Percentiles rank a stretch among this genome's conserved stretches.
These are phyloP conservation scores for Cladorhizidae sp. DNA, from an alignment of 37 sponge, comb jelly and placozoan species.

Conservation along the genomic window DNA sequence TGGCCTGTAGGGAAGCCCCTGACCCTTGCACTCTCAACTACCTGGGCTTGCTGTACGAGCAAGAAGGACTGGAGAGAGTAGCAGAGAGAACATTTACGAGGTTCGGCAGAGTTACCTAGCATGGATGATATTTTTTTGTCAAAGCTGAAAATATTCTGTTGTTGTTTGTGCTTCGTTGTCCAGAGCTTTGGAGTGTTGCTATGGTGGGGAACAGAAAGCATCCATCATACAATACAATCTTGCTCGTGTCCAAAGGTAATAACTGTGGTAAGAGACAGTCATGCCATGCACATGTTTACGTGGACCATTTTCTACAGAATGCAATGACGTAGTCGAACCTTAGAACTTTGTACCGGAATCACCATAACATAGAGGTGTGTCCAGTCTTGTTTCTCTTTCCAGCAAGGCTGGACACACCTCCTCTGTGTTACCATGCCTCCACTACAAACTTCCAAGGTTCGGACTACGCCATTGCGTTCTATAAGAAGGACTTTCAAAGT, in stretches of 20 bases:
- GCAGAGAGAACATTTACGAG: conserved; percentile 36
- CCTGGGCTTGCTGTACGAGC: conserved; percentile 75
- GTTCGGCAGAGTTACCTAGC: conserved; percentile 4
- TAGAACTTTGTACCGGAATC: too few species aligned
- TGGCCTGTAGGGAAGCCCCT: conserved; percentile 14
- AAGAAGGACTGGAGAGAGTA: conserved; percentile 41
- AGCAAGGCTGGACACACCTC: too few species aligned
- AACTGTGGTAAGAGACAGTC: not conserved
- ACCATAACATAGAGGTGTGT: too few species aligned
- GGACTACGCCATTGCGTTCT: too few species aligned
- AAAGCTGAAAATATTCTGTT: not conserved
- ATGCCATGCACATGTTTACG: too few species aligned
- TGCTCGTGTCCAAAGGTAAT: conserved; percentile 54
- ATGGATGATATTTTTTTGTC: not conserved
- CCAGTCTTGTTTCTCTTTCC: too few species aligned
- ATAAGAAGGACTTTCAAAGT: too few species aligned
- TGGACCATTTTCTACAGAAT: too few species aligned
- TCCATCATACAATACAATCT: conserved; percentile 25
- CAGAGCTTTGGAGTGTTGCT: not conserved
- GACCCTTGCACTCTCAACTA: conserved; percentile 57
- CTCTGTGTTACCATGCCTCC: too few species aligned
- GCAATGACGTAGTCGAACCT: too few species aligned
- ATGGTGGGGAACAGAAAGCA: not conserved
- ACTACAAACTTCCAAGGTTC: too few species aligned
- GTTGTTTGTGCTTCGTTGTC: not conserved